Evolutionary conservation across 2,113 vertebrate species (phyloP), one percentile per base, ranked within the genome.

Genomic region (Pycnonotus jocosus): DNA sequence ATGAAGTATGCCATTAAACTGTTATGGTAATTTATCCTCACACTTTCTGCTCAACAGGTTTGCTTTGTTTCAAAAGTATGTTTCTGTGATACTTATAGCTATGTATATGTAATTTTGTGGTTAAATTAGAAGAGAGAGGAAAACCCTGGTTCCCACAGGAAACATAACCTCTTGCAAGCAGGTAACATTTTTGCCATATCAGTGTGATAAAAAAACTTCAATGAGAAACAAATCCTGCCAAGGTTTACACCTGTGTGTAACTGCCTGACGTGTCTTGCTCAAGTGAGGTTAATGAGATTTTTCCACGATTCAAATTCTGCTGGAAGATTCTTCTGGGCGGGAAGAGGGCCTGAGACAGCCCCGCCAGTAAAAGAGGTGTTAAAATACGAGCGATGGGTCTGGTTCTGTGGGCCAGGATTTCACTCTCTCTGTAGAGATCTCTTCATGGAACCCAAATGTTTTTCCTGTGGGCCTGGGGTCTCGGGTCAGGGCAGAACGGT

Each of bases 61-160:
- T 86, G 83, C 80, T 96, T 81, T 93, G 88, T 92, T 96, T 93
- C 28, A 82, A 83, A 92, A 90, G 56, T 51, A 68, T 16, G 92
- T 86, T 95, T 95, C 93, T 92, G 80, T 57, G 88, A 97, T 95
- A 94, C 92, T 92, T 95, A 83, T 15, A 93, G 86, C 79, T 64
- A 96, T 92, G 76, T 95, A 81, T 96, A 96, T 92, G 94, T 60
- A 96, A 93, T 94, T 92, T 82, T 96, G 95, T 83, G 96, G 94
- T 95, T 96, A 53, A 74, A 56, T 64, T 7, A 56, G 84, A 81
- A 88, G 71, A 86, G 72, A 88, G 37, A 96, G 88, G 93, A 96
- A 95, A 97, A 94, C 94, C 85, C 62, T 31, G 85, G 82, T 96
- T 95, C 94, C 90, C 95, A 94, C 88, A 97, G 92, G 90, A 96